Evolutionary conservation across 2,113 vertebrate species (phyloP).

Genomic region (Pseudois nayaur): DNA sequence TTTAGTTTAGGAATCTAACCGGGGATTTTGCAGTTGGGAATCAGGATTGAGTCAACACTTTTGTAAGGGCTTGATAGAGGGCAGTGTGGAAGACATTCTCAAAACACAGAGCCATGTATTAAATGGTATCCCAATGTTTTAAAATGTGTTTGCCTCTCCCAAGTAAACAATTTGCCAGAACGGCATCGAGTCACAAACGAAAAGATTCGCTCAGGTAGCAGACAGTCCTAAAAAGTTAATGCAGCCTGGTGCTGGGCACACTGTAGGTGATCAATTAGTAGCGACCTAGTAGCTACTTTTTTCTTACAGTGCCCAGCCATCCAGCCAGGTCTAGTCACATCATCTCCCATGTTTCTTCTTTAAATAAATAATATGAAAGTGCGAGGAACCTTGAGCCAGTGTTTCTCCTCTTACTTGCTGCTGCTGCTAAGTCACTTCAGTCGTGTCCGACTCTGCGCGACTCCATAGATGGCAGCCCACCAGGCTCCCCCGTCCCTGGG

Average conservation of each 20-base stretch:
- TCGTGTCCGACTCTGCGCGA: too few species aligned
- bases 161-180: neutral
- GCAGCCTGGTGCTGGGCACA: neutral
- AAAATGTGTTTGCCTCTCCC: neutral
- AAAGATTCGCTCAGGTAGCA: neutral
- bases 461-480: too few species aligned
- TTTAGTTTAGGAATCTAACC: constrained; percentile 18
- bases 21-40: constrained; percentile 30
- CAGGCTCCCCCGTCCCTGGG: too few species aligned
- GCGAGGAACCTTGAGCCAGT: neutral
- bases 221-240: neutral
- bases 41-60: constrained; percentile 16
- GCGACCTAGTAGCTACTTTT: neutral
- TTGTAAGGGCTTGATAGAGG: neutral
- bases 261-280: neutral
- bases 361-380: neutral
- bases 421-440: neutral
- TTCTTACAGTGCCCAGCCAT: neutral
- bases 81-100: neutral
- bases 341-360: neutral
- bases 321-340: neutral
- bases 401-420: neutral
- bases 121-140: neutral
- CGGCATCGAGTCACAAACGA: neutral
- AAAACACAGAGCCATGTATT: neutral